These are phyloP conservation scores for Nephrotoma flavescens DNA, from an alignment of 2,888 invertebrate genomes.

Conservation along the genomic window DNA sequence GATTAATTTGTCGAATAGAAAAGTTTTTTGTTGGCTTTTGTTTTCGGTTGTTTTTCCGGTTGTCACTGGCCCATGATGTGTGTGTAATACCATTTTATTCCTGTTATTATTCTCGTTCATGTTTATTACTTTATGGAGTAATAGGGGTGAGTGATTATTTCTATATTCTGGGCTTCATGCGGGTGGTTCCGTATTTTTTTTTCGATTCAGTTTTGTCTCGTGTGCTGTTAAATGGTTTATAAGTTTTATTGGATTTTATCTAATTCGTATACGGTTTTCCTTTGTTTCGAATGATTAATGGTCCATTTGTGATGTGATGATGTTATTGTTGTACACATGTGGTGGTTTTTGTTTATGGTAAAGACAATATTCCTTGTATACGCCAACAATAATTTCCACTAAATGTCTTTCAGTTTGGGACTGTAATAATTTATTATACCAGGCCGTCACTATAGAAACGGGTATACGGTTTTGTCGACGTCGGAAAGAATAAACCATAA, in stretches of 20 bases:
- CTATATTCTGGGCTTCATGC: not conserved
- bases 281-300: not conserved
- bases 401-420: too few relatives aligned
- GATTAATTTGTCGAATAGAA: not conserved
- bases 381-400: too few relatives aligned
- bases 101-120: not conserved
- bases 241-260: not conserved
- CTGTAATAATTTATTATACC: too few relatives aligned
- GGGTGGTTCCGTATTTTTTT: not conserved
- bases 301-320: not conserved
- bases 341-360: too few relatives aligned
- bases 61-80: not conserved
- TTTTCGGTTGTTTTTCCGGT: not conserved
- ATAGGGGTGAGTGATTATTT: not conserved
- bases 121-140: not conserved
- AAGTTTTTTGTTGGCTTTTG: not conserved
- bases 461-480: too few relatives aligned
- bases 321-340: not conserved
- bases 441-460: too few relatives aligned
- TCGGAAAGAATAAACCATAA: too few relatives aligned
- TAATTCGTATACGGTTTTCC: not conserved
- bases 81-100: not conserved
- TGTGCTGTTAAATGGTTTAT: not conserved
- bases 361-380: too few relatives aligned
- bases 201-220: not conserved